These are phyloP conservation scores for Dynastes grantii DNA, from an alignment of 2,888 invertebrate species.

Conservation along the genomic window DNA sequence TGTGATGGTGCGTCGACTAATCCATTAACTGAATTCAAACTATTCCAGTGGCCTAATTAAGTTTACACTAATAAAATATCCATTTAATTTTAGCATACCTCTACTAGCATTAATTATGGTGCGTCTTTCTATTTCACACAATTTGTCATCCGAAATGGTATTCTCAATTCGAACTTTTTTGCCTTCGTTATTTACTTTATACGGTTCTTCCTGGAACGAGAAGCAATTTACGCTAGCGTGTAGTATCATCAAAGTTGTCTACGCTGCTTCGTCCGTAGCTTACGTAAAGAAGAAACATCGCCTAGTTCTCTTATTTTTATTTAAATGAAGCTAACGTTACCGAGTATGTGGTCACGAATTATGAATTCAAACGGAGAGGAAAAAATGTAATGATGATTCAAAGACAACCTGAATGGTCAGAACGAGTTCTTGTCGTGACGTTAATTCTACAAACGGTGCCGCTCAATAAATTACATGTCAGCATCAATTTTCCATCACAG, in stretches of 20 bases:
- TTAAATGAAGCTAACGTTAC: constrained; percentile 42
- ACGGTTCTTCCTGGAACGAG: constrained; percentile 23
- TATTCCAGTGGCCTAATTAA: constrained; percentile 24
- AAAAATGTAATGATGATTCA: constrained; percentile 44
- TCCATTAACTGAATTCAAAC: no score
- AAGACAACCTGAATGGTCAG: constrained; percentile 36
- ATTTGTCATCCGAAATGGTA: neutral
- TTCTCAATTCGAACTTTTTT: constrained; percentile 12
- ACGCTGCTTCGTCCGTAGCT: neutral
- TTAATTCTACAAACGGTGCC: constrained; percentile 60
- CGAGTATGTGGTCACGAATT: constrained; percentile 48
- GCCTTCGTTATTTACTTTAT: constrained; percentile 30
- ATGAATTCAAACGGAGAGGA: constrained; percentile 44
- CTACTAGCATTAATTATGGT: constrained; percentile 13
- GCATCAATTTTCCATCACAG: constrained; percentile 56
- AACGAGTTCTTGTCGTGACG: constrained; percentile 57
- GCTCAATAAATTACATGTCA: constrained; percentile 59
- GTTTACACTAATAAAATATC: constrained; percentile 3
- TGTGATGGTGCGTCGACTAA: no score
- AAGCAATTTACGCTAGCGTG: constrained; percentile 24
- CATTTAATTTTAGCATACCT: constrained; percentile 23
- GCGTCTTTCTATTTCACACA: neutral
- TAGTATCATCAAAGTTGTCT: constrained; percentile 21
- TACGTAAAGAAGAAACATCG: constrained; percentile 32
- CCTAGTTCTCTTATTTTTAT: constrained; percentile 41